Evolutionary conservation across 2,113 vertebrate species (phyloP).

Genomic region (Conger conger): DNA sequence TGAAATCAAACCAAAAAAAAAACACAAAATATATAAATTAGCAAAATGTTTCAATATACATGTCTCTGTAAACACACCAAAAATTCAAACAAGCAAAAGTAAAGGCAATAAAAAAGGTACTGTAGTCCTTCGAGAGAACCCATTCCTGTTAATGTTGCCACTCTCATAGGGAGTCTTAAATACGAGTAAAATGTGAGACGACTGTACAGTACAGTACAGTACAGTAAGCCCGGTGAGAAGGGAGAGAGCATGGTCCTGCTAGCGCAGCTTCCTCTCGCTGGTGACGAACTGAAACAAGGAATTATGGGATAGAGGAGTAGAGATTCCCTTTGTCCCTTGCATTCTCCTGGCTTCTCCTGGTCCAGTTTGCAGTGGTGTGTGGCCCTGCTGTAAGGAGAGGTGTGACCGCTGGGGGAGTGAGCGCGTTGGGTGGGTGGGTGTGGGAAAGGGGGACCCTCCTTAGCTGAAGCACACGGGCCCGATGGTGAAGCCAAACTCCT

Average conservation of each 20-base stretch:
- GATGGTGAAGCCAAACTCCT: slow-evolving; percentile 77
- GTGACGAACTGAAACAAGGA: slow-evolving; percentile 25
- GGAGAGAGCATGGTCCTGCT: neutral
- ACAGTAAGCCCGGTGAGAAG: neutral
- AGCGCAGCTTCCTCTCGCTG: neutral
- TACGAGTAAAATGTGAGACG: slow-evolving; percentile 20
- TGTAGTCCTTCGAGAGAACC: slow-evolving; percentile 31
- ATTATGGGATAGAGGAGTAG: slow-evolving; percentile 17
- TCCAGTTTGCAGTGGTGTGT: neutral
- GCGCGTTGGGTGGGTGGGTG: neutral
- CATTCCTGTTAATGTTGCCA: slow-evolving; percentile 11
- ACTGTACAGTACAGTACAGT: no score
- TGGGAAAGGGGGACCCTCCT: slow-evolving; percentile 14
- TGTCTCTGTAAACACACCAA: slow-evolving; percentile 67
- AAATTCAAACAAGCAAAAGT: slow-evolving; percentile 10
- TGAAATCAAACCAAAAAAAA: slow-evolving; percentile 33
- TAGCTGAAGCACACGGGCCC: slow-evolving; percentile 87
- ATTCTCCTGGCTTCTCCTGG: slow-evolving; percentile 24
- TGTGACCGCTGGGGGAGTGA: neutral
- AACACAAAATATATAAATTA: slow-evolving; percentile 63
- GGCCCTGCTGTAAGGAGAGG: neutral
- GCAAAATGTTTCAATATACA: slow-evolving; percentile 50
- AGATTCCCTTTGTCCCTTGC: slow-evolving; percentile 34
- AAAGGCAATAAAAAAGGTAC: neutral
- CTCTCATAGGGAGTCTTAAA: slow-evolving; percentile 36